Evolutionary conservation across 2,888 invertebrate genomes (phyloP).

Genomic region (Phyllotreta cruciferae): DNA sequence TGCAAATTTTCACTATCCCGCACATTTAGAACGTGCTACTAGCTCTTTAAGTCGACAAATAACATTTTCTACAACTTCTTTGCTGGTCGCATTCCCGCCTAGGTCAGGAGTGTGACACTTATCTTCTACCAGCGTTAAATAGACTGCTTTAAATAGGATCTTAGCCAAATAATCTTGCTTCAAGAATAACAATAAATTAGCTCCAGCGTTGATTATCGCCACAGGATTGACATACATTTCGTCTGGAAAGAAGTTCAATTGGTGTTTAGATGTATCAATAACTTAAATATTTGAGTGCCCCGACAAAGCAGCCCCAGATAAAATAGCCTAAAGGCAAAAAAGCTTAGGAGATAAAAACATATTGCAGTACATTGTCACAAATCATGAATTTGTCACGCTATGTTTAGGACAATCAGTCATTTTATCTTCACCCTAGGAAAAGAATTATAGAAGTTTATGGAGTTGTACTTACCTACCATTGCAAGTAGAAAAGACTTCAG

Average conservation of each 20-base stretch:
- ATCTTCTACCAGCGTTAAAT: conserved; percentile 45
- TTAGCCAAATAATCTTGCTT: conserved; percentile 42
- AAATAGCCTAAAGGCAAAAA: too few relatives aligned
- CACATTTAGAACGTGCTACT: not conserved
- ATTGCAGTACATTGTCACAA: too few relatives aligned
- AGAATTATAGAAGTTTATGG: too few relatives aligned
- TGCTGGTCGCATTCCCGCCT: conserved; percentile 44
- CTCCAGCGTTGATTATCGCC: conserved; percentile 87
- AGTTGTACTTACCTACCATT: too few relatives aligned
- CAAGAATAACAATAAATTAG: conserved; percentile 46
- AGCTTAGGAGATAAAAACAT: too few relatives aligned
- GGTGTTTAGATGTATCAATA: conserved; percentile 1
- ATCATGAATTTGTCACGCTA: too few relatives aligned
- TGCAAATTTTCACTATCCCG: not conserved
- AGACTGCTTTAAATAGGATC: conserved; percentile 44
- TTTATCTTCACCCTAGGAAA: too few relatives aligned
- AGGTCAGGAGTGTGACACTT: conserved; percentile 48
- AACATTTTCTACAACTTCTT: conserved; percentile 44
- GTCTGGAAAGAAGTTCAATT: conserved; percentile 81
- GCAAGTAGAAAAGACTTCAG: too few relatives aligned
- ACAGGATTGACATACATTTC: conserved; percentile 95
- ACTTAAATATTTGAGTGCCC: not conserved
- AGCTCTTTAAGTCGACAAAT: conserved; percentile 36
- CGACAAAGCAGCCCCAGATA: too few relatives aligned
- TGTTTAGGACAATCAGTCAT: too few relatives aligned